Conservation (phyloP, 2,113 vertebrate species). For the Pipra filicauda region DNA sequence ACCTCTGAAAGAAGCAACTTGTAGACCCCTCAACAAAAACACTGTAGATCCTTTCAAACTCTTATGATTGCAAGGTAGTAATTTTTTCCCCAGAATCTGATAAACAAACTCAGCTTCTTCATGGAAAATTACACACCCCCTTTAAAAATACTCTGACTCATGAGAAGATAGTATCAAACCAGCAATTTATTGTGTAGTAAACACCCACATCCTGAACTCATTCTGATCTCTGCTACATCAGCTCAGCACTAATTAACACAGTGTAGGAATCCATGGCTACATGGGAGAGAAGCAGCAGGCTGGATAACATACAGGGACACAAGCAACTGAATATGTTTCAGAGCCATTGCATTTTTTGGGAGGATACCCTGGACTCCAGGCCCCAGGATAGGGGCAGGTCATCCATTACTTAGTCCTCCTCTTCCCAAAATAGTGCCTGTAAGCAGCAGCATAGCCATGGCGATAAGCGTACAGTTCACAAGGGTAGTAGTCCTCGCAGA, state of each 20-base stretch:
- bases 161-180: conserved; percentile 64
- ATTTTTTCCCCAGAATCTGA: neutral
- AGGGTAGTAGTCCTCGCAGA: conserved; percentile 84
- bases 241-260: conserved; percentile 15
- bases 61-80: neutral
- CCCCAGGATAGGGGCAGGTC: neutral
- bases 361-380: conserved; percentile 31
- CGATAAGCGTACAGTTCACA: conserved; percentile 78
- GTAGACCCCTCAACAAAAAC: neutral
- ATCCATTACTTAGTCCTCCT: conserved; percentile 47
- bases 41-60: neutral
- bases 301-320: conserved; percentile 39
- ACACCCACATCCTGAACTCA: conserved; percentile 40
- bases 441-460: conserved; percentile 81
- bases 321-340: conserved; percentile 68
- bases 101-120: neutral
- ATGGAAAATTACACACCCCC: neutral
- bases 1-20: neutral
- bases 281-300: conserved; percentile 32
- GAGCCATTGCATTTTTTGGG: conserved; percentile 22
- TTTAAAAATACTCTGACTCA: conserved; percentile 37
- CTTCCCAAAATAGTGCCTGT: conserved; percentile 78
- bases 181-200: conserved; percentile 70
- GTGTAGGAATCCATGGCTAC: conserved; percentile 31
- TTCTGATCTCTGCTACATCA: conserved; percentile 41